Conservation (phyloP, 2,113 vertebrate genomes). For the Clarias macrocephalus region DNA sequence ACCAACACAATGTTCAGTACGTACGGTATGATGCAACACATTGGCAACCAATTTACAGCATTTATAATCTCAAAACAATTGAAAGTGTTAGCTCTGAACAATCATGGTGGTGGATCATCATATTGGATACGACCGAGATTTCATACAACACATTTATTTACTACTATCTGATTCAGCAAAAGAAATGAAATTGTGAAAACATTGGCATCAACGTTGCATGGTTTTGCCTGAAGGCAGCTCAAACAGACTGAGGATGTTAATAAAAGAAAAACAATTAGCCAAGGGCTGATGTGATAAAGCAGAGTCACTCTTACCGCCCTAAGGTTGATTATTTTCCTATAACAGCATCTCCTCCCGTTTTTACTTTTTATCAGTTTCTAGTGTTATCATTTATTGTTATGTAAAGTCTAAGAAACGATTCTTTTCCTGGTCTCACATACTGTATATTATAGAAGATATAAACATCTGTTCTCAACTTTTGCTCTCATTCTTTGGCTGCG, state of each 20-base stretch:
- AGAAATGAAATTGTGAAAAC: not conserved
- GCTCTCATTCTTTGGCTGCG: too few relatives aligned
- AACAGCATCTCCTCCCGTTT: not conserved
- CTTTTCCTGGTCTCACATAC: too few relatives aligned
- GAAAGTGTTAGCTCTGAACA: not conserved
- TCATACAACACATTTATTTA: not conserved
- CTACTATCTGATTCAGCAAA: not conserved
- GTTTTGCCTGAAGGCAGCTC: not conserved
- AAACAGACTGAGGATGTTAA: not conserved
- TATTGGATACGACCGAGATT: not conserved
- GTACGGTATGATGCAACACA: not conserved
- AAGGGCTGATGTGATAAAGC: not conserved
- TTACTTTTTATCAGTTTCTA: not conserved
- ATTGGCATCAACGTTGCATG: not conserved
- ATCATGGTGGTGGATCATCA: not conserved
- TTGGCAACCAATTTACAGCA: not conserved
- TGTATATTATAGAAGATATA: too few relatives aligned
- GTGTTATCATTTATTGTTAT: not conserved
- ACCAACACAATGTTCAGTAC: slow-evolving; percentile 1
- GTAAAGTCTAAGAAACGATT: not conserved
- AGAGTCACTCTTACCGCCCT: not conserved
- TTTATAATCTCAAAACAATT: not conserved
- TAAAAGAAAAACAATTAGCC: not conserved
- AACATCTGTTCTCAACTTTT: too few relatives aligned
- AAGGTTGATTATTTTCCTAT: not conserved